phyloP scores from a whole-genome alignment of 2,797 vertebrate genomes.

The Halcyon chelicuti region DNA sequence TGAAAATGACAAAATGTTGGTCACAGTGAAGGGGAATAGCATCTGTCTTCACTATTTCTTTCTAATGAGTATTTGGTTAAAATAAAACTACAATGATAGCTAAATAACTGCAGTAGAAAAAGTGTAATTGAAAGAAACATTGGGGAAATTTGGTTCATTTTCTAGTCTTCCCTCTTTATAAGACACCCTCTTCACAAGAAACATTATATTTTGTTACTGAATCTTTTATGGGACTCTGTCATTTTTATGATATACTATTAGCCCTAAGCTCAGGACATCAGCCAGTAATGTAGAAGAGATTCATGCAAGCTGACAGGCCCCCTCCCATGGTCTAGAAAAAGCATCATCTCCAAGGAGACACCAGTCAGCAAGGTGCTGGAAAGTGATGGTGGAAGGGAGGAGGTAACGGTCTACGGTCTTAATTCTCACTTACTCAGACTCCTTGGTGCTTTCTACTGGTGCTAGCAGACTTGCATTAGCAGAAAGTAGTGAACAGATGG shows the following conservation, averaged over 20 bases:
- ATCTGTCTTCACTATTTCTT: background rate
- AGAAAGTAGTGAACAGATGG: background rate
- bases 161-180: background rate
- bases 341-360: background rate
- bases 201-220: background rate
- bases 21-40: background rate
- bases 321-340: background rate
- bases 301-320: background rate
- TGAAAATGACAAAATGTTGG: background rate
- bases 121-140: background rate
- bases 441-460: background rate
- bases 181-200: background rate
- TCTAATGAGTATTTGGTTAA: background rate
- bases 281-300: background rate
- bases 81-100: background rate
- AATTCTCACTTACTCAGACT: background rate
- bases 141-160: background rate
- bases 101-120: background rate
- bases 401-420: background rate
- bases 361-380: background rate
- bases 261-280: background rate
- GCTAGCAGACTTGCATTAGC: background rate
- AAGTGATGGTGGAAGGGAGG: background rate
- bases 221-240: background rate
- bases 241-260: conserved; percentile 10